A percentile compares a stretch with the other conserved stretches of the same genome.
These are phyloP conservation scores for Asarcornis scutulata DNA, from an alignment of 2,113 vertebrate genomes.

Conservation along the genomic window DNA sequence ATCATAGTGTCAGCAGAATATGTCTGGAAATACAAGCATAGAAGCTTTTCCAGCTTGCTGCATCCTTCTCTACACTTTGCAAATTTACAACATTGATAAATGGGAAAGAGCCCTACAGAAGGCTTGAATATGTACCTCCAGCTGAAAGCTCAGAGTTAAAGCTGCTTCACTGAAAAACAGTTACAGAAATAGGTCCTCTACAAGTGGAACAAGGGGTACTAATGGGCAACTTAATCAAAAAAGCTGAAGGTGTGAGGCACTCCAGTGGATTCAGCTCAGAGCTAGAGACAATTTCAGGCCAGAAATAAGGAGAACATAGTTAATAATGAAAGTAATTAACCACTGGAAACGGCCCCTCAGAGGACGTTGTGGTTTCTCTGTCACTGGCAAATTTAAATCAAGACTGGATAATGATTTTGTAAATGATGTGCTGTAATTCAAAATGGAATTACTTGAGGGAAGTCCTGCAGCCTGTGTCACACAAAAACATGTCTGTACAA, in stretches of 20 bases:
- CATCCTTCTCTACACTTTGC: neutral
- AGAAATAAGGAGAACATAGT: neutral
- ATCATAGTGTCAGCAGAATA: neutral
- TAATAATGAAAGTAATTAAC: conserved; percentile 24
- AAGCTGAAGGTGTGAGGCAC: neutral
- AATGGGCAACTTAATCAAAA: neutral
- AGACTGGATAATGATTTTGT: neutral
- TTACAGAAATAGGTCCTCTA: neutral
- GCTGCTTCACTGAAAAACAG: neutral
- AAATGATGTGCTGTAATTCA: neutral
- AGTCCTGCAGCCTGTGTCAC: neutral
- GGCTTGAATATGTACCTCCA: neutral
- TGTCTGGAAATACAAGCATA: neutral
- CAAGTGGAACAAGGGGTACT: neutral
- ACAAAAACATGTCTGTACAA: fast-evolving
- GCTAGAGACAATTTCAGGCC: neutral
- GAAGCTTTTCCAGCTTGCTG: neutral
- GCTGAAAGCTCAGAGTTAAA: neutral
- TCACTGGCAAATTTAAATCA: neutral
- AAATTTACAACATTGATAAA: neutral
- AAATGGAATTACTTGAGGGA: neutral
- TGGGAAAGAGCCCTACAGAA: neutral
- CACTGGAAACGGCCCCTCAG: neutral
- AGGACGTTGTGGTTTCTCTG: neutral
- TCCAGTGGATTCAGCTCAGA: neutral